Evolutionary conservation across 2,888 invertebrate genomes (phyloP).

Genomic region (Linyphia triangularis): DNA sequence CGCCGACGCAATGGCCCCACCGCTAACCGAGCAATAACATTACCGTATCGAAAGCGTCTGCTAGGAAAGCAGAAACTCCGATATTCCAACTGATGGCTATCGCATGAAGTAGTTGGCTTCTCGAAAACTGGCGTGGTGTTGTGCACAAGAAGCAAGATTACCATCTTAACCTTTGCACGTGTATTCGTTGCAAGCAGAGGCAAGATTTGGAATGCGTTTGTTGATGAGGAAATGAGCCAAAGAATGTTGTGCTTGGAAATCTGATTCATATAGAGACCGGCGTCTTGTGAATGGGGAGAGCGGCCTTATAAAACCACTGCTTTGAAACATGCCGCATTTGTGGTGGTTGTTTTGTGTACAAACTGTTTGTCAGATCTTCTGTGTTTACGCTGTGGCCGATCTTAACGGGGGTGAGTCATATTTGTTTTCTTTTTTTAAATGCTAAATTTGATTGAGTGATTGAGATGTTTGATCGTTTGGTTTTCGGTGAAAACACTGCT

Average conservation of each 20-base stretch:
- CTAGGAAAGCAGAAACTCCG: neutral
- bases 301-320: slow-evolving; percentile 7
- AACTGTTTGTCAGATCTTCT: neutral
- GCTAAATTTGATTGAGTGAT: neutral
- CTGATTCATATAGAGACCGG: slow-evolving; percentile 46
- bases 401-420: slow-evolving; percentile 59
- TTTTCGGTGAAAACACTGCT: too few species aligned
- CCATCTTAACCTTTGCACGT: neutral
- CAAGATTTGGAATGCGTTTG: slow-evolving; percentile 27
- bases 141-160: neutral
- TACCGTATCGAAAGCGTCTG: slow-evolving; percentile 41
- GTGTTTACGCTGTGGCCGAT: slow-evolving; percentile 51
- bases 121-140: neutral
- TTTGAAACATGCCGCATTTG: slow-evolving; percentile 21
- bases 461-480: neutral
- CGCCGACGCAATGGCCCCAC: slow-evolving; percentile 43
- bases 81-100: neutral
- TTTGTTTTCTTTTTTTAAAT: slow-evolving; percentile 24
- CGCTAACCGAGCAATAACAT: slow-evolving; percentile 39
- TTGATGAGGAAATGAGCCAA: slow-evolving; percentile 1
- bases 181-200: neutral
- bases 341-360: slow-evolving; percentile 42
- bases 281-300: slow-evolving; percentile 36
- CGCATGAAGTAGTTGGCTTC: neutral
- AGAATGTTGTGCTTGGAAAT: slow-evolving; percentile 4